Base-by-base conservation (phyloP, 2,113 vertebrate genomes). In the Corythaixoides concolor region DNA sequence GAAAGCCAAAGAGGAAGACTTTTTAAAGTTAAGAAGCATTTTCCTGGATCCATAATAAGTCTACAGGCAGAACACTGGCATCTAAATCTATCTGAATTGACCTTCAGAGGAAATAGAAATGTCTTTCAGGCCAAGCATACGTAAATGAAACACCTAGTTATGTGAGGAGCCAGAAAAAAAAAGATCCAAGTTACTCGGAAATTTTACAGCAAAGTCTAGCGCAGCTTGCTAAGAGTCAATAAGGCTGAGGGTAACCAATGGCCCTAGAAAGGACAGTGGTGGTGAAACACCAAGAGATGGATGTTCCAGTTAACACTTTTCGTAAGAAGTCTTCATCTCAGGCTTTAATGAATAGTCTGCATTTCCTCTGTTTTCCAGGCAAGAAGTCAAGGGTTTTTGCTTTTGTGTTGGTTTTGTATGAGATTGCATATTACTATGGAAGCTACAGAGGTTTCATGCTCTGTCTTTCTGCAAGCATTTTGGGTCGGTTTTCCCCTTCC, bases 181-280 rank as follows among this genome's bases (percentile, higher is more conserved):
- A 26, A 41, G 32, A 92, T 22, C 41, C 16, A 76, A 84, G 27
- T 49, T 60, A 59, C 50, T 58, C 16, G 24, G 19, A 30, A 80
- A 58, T 30, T 62, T 86, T 33, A 68, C 30, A 75, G 59, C 23
- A 5, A 55, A 88, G 28, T 41, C 55, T 41, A 58, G 60, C 28
- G 21, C n/a, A 81, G 37, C 39, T 74, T 69, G 24, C 69, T 59
- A 43, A 74, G 24, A 79, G 52, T 50, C 75, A 68, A 3, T 43
- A 47, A 39, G 23, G 58, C 17, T 81, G 22, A 19, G 47, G 76
- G 49, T 16, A 60, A 81, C 33, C 0, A 0, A 67, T 6, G 10
- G 78, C 17, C 33, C 23, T 32, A 66, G 53, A 50, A 79, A 73
- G 33, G 43, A 47, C 23, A 73, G 12, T 6, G n/a, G 19, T 16